These are phyloP conservation scores for Barbus barbus DNA, from an alignment of 2,113 vertebrate genomes.

Conservation along the genomic window DNA sequence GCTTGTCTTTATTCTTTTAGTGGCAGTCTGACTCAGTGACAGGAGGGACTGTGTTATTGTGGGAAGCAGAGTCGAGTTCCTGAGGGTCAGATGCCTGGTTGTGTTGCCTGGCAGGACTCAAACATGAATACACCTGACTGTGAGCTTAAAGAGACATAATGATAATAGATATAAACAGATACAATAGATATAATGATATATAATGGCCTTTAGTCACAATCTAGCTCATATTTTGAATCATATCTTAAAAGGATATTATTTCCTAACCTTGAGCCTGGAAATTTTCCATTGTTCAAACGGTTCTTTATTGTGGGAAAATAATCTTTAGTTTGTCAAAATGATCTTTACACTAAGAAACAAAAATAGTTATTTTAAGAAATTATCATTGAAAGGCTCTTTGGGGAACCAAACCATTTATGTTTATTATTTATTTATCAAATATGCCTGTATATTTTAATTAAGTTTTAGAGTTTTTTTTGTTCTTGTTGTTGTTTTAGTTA, in stretches of 20 bases:
- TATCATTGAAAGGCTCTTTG: too few relatives aligned
- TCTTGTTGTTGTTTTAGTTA: too few relatives aligned
- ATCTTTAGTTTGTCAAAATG: background rate
- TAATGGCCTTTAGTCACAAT: background rate
- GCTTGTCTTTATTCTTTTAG: constrained; percentile 49
- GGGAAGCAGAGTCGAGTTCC: constrained; percentile 17
- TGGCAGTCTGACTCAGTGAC: constrained; percentile 42
- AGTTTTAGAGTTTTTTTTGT: too few relatives aligned
- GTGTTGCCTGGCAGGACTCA: constrained; percentile 11
- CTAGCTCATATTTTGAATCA: background rate
- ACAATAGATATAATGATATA: background rate
- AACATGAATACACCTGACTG: background rate
- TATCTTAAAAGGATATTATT: too few relatives aligned
- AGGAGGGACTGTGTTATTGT: constrained; percentile 42
- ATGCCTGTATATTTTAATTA: too few relatives aligned
- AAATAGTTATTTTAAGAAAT: too few relatives aligned
- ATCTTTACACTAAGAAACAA: background rate
- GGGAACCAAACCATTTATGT: too few relatives aligned
- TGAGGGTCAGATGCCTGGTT: constrained; percentile 50
- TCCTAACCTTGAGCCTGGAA: too few relatives aligned
- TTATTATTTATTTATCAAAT: too few relatives aligned
- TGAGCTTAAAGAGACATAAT: background rate
- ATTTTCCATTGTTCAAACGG: too few relatives aligned
- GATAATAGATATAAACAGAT: background rate
- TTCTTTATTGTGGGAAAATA: background rate